A percentile compares a stretch with the other conserved stretches of the same genome.
Evolutionary conservation across 2,888 invertebrate species (phyloP).

Genomic region (Cephus runcator): DNA sequence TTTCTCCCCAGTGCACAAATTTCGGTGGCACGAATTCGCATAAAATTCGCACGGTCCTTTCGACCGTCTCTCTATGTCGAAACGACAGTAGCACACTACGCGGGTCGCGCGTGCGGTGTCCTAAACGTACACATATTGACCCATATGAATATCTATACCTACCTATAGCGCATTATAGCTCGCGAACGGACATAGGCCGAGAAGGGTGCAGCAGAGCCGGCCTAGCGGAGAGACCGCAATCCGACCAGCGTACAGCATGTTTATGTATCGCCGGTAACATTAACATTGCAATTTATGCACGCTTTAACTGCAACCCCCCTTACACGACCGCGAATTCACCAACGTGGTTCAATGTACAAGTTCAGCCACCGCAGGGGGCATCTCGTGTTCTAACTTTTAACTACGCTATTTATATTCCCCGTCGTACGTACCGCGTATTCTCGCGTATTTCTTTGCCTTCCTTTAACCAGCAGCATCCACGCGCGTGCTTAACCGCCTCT

Average conservation of each 20-base stretch:
- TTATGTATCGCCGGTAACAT: slow-evolving; percentile 61
- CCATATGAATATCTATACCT: background rate
- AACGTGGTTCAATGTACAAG: slow-evolving; percentile 49
- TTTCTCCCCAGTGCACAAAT: background rate
- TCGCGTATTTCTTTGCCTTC: background rate
- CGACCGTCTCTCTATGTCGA: background rate
- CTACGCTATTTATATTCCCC: slow-evolving; percentile 40
- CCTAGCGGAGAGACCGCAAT: slow-evolving; percentile 47
- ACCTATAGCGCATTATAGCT: background rate
- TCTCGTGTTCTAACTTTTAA: slow-evolving; percentile 25
- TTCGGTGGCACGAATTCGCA: background rate
- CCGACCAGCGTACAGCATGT: slow-evolving; percentile 59
- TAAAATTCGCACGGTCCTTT: background rate
- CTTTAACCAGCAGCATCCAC: background rate
- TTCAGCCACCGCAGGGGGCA: slow-evolving; percentile 48
- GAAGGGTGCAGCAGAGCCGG: slow-evolving; percentile 1
- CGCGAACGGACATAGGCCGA: slow-evolving; percentile 3
- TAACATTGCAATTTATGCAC: slow-evolving; percentile 62
- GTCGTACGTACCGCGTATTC: background rate
- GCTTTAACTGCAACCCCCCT: slow-evolving; percentile 51
- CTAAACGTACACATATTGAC: background rate
- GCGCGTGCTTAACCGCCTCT: background rate
- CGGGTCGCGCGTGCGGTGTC: background rate
- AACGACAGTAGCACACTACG: background rate
- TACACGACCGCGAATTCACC: slow-evolving; percentile 57